Base-by-base conservation (phyloP, 2,888 invertebrate genomes). In the Cremastinae sp. region DNA sequence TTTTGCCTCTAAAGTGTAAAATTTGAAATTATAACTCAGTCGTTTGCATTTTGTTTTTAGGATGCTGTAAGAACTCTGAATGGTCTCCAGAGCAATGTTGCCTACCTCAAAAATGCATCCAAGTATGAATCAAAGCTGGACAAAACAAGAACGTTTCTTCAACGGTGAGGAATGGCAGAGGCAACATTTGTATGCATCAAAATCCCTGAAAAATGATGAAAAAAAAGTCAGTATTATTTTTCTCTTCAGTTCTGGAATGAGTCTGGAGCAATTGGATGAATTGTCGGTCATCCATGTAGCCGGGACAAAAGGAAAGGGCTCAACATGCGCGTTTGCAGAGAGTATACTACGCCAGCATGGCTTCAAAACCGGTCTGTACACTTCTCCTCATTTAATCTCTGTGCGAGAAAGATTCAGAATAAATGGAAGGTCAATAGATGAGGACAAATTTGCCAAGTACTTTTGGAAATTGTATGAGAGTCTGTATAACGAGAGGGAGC, bases 251-350 rank as follows among this genome's bases (percentile, higher is more conserved):
- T 92, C 92, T 41, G 96, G 95, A 16, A 87, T 96, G 1, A 89
- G 91, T 0, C 77, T 94, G 16, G 91, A 93, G 0, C 92, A 93
- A 78, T 88, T 98, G 68, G 94, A 96, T 83, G 90, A 92, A 65
- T 88, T 98, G 14, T 95, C 96, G 65, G 93, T 98, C 47, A 97
- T 99, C 85, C 99, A 99, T 91, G 94, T 99, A 4, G 94, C 97
- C 74, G 99, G 99, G 8, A 99, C 99, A 0, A 99, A 99, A 91
- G 99, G 99, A 62, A 99, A 99, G 93, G 97, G 96, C 18, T 97
- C 98, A 14, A 98, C 98, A 0, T 98, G 98, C 88, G 97, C 98
- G 0, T 94, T 96, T 90, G 94, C 95, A 80, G 99, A 99, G 89
- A 94, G 95, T 0, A 96, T 99, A 76, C 91, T 99, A 8, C 93